Evolutionary conservation across 2,113 vertebrate species (phyloP), one percentile per base, ranked within the genome.

Genomic region (Collichthys lucidus): DNA sequence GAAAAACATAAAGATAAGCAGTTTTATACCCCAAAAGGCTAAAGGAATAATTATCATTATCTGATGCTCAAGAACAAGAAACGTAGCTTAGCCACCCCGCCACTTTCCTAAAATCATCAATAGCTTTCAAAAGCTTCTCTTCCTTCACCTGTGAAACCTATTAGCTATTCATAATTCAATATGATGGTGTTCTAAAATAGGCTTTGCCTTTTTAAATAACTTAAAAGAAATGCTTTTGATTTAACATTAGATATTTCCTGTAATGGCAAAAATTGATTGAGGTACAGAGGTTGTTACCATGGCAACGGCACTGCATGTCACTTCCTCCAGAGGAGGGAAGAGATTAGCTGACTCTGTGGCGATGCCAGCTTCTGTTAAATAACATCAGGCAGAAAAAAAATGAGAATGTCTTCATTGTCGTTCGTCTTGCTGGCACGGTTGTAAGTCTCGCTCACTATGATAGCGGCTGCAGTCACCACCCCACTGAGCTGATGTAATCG

Each of bases 201-300:
- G 12, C 31, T 19, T 62, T 19, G 53, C 26, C 22, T 64, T 9
- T 16, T 67, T 47, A 10, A 66, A 31, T 19, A 55, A 10, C 40
- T 61, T 56, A 9, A 81, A 75, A 24, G 3, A 5, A 5, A 42
- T 44, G 1, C 46, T 74, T 82, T 74, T 22, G 4, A 62, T 63
- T 22, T 7, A 56, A 66, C 49, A 65, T 59, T 49, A 63, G 24
- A 26, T 8, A 53, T 31, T 10, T 69, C 11, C 52, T 40, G 20
- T 5, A 47, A 29, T 46, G 20, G 6, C 31, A 0, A 53, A 74
- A 83, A 64, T 4, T 29, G 63, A 16, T 52, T 0, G 8, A 73
- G 64, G 57, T 66, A 55, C 47, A 85, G 56, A 29, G 53, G 78
- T 68, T 61, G 90, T 92, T 87, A 80, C 92, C 82, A 93, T 90